Percentiles rank a stretch among this genome's conserved stretches.
Evolutionary conservation across 2,113 vertebrate species (phyloP).

Genomic region (Hydrochoerus hydrochaeris): DNA sequence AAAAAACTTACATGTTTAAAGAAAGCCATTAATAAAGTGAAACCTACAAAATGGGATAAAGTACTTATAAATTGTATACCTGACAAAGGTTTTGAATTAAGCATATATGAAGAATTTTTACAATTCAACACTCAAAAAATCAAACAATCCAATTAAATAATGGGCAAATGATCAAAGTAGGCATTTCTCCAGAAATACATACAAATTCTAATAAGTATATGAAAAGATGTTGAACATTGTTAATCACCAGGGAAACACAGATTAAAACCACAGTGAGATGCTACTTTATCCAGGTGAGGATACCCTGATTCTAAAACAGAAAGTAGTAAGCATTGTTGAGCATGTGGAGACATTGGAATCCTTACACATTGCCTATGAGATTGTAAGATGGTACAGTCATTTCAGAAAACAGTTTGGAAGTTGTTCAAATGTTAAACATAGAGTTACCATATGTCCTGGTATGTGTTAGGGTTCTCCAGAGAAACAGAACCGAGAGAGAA

Average conservation of each 20-base stretch:
- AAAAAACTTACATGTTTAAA: conserved; percentile 3
- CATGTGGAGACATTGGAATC: background rate
- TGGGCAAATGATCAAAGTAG: background rate
- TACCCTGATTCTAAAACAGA: background rate
- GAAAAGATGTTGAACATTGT: background rate
- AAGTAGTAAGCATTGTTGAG: background rate
- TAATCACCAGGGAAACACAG: background rate
- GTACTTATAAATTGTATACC: background rate
- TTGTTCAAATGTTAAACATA: conserved; percentile 26
- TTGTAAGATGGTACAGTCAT: background rate
- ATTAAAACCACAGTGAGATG: background rate
- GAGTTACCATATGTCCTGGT: background rate
- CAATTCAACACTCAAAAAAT: background rate
- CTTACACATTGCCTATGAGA: background rate
- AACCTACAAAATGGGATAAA: conserved; percentile 12
- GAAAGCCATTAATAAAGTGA: conserved; percentile 14
- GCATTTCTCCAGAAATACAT: background rate
- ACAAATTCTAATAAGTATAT: background rate
- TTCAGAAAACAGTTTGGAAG: background rate
- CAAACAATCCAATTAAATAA: background rate
- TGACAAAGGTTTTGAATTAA: background rate
- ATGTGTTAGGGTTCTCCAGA: conserved; percentile 15
- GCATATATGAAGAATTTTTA: conserved; percentile 11
- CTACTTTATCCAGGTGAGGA: background rate
- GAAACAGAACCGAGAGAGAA: background rate